Evolutionary conservation across 2,888 invertebrate genomes (phyloP).

Genomic region (Hypolimnas misippus): DNA sequence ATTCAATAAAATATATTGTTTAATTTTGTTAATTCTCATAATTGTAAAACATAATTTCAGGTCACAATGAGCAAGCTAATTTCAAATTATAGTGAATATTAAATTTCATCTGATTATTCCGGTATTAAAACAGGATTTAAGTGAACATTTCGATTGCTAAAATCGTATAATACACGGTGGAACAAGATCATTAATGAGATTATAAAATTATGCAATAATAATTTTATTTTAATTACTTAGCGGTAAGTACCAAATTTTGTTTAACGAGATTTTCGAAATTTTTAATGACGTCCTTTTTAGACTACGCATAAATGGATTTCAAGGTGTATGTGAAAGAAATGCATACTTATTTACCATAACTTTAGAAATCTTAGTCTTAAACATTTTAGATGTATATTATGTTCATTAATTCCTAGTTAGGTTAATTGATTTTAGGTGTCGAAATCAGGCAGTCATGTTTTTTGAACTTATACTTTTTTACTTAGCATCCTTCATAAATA

Average conservation of each 20-base stretch:
- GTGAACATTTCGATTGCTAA: slow-evolving; percentile 4
- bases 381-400: too few relatives aligned
- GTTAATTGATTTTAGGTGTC: too few relatives aligned
- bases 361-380: too few relatives aligned
- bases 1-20: background rate
- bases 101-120: background rate
- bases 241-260: background rate
- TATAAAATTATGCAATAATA: slow-evolving; percentile 1
- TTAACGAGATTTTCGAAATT: background rate
- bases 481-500: too few relatives aligned
- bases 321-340: too few relatives aligned
- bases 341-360: too few relatives aligned
- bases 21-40: background rate
- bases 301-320: too few relatives aligned
- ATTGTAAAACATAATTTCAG: background rate
- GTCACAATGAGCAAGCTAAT: background rate
- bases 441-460: too few relatives aligned
- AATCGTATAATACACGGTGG: background rate
- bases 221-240: background rate
- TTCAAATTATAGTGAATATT: background rate
- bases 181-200: background rate
- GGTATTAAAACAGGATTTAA: background rate
- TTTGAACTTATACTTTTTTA: too few relatives aligned
- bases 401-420: too few relatives aligned
- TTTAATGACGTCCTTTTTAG: too few relatives aligned